These are phyloP conservation scores for Lasiurus cinereus DNA, from an alignment of 2,113 vertebrate species.

Conservation along the genomic window DNA sequence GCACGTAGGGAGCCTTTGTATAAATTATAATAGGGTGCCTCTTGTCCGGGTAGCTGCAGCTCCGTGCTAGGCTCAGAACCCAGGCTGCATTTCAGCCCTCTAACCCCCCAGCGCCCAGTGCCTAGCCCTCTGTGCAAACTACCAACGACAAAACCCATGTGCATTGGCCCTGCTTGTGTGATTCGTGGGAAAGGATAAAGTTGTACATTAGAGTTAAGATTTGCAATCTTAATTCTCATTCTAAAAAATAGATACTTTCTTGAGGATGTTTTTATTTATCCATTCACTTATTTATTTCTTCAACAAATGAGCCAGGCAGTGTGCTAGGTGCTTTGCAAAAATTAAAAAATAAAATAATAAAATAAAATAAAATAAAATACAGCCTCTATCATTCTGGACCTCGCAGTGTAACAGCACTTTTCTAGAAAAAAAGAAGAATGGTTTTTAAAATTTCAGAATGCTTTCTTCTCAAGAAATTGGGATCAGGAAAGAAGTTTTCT, in stretches of 20 bases:
- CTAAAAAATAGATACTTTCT: neutral
- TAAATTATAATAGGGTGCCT: neutral
- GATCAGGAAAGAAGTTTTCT: neutral
- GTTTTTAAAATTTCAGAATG: neutral
- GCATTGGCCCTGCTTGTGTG: neutral
- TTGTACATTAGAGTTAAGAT: neutral
- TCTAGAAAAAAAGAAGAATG: neutral
- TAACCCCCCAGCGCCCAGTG: neutral
- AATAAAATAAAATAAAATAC: neutral
- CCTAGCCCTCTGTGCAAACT: neutral
- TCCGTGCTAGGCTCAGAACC: neutral
- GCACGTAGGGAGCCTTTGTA: neutral
- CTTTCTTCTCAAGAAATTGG: neutral
- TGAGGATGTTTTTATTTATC: conserved; percentile 1
- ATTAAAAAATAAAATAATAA: conserved; percentile 25
- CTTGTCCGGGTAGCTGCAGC: neutral
- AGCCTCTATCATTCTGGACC: neutral
- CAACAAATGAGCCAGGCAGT: neutral
- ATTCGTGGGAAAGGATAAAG: neutral
- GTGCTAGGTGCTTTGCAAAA: conserved; percentile 22
- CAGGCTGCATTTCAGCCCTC: neutral
- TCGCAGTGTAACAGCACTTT: neutral
- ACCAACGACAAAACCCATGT: neutral
- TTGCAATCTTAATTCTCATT: conserved; percentile 6
- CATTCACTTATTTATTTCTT: neutral